Evolutionary conservation across 2,113 vertebrate genomes (phyloP).

Genomic region (Gobius niger): DNA sequence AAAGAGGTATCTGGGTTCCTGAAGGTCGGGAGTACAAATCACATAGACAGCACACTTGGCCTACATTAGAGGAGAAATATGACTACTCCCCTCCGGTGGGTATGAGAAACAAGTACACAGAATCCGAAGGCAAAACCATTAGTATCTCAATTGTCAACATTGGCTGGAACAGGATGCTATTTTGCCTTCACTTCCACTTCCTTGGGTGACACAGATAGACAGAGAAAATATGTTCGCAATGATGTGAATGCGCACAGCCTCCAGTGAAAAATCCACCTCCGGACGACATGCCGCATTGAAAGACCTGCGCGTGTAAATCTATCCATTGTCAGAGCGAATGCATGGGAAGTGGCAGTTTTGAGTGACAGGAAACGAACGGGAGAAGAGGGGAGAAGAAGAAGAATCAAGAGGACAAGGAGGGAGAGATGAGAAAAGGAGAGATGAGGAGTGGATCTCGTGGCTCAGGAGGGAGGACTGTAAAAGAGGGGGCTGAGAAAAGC

Average conservation of each 20-base stretch:
- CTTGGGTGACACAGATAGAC: slow-evolving; percentile 22
- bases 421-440: slow-evolving; percentile 19
- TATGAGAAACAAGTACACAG: neutral
- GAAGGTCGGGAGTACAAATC: neutral
- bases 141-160: slow-evolving; percentile 18
- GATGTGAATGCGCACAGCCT: slow-evolving; percentile 40
- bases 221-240: slow-evolving; percentile 28
- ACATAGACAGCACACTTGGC: neutral
- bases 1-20: neutral
- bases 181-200: slow-evolving; percentile 36
- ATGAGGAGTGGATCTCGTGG: slow-evolving; percentile 20
- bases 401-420: slow-evolving; percentile 31
- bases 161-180: slow-evolving; percentile 32
- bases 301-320: slow-evolving; percentile 51
- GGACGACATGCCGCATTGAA: slow-evolving; percentile 33
- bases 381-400: slow-evolving; percentile 5
- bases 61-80: neutral
- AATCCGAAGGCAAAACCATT: slow-evolving; percentile 24
- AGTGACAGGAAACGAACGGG: slow-evolving; percentile 34
- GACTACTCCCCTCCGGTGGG: neutral
- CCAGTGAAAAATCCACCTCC: slow-evolving; percentile 40
- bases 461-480: neutral
- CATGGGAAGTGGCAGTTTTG: slow-evolving; percentile 27
- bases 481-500: slow-evolving; percentile 49
- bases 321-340: slow-evolving; percentile 27